phyloP scores from a whole-genome alignment of 2,888 invertebrate genomes.

The Chloromyia formosa region DNA sequence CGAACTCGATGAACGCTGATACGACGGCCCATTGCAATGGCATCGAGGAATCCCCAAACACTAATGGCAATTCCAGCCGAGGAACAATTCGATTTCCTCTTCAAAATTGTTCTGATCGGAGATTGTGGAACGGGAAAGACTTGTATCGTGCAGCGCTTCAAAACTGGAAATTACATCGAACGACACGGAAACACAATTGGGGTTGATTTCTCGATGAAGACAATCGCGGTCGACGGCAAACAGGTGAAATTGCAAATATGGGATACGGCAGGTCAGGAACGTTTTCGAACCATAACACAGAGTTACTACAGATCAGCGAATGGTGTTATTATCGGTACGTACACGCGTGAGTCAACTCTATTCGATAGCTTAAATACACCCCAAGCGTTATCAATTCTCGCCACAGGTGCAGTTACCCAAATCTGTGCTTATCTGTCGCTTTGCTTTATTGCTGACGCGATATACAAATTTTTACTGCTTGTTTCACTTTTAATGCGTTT shows the following conservation, averaged over 20 bases:
- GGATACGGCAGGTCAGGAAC: constrained; percentile 97
- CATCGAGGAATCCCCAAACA: constrained; percentile 78
- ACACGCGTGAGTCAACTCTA: background rate
- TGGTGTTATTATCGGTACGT: constrained; percentile 88
- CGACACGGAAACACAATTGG: constrained; percentile 96
- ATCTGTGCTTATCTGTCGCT: too few relatives aligned
- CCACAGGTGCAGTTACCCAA: too few relatives aligned
- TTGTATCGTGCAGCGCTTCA: constrained; percentile 94
- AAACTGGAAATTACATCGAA: constrained; percentile 94
- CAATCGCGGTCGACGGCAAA: constrained; percentile 90
- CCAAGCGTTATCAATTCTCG: too few relatives aligned
- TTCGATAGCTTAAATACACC: too few relatives aligned
- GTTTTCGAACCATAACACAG: constrained; percentile 96
- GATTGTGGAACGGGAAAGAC: constrained; percentile 93
- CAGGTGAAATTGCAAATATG: constrained; percentile 90
- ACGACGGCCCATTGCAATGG: constrained; percentile 65
- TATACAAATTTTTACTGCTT: too few relatives aligned
- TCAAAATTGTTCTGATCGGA: constrained; percentile 94
- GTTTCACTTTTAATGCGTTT: too few relatives aligned
- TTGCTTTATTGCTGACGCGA: too few relatives aligned
- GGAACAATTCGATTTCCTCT: constrained; percentile 90
- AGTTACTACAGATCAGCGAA: constrained; percentile 97
- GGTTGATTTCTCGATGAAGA: constrained; percentile 99
- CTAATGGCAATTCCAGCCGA: constrained; percentile 78
- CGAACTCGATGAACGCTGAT: constrained; percentile 7